phyloP scores from a whole-genome alignment of 2,797 vertebrate species.

The Sebastes iracundus region DNA sequence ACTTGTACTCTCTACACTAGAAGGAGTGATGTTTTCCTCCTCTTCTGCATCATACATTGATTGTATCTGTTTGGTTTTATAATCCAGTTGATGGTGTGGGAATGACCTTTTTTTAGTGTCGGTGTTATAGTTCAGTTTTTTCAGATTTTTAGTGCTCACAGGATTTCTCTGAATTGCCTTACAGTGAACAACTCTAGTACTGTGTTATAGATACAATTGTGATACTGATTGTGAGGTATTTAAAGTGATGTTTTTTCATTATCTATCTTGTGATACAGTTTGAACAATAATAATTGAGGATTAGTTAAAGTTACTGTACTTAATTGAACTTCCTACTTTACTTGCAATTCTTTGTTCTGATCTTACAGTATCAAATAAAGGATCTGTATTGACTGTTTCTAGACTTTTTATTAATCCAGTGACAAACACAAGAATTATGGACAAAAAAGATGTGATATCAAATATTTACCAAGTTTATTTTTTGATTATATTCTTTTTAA shows the following conservation, averaged over 20 bases:
- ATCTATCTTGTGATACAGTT: conserved; percentile 19
- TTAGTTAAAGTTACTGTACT: background rate
- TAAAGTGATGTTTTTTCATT: conserved; percentile 7
- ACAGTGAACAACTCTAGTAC: conserved; percentile 14
- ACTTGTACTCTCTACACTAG: background rate
- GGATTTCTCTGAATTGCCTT: conserved; percentile 29
- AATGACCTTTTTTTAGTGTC: conserved; percentile 13
- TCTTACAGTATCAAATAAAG: conserved; percentile 47
- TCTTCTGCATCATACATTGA: conserved; percentile 22
- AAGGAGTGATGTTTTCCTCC: background rate
- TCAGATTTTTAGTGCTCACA: conserved; percentile 15
- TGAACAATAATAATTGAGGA: conserved; percentile 11
- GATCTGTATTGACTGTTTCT: conserved; percentile 1
- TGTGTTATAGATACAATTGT: conserved; percentile 8
- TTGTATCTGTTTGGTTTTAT: conserved; percentile 36
- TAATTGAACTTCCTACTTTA: conserved; percentile 3
- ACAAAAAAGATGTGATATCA: conserved; percentile 4
- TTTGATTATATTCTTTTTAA: conserved; percentile 32
- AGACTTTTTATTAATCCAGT: background rate
- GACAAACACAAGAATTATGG: background rate
- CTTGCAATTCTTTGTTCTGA: conserved; percentile 14
- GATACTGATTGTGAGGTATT: conserved; percentile 26
- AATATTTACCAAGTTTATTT: conserved; percentile 33
- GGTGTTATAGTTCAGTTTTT: conserved; percentile 28
- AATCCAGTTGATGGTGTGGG: conserved; percentile 19